phyloP scores from a whole-genome alignment of 2,888 invertebrate species.

The Poecilus cupreus region DNA sequence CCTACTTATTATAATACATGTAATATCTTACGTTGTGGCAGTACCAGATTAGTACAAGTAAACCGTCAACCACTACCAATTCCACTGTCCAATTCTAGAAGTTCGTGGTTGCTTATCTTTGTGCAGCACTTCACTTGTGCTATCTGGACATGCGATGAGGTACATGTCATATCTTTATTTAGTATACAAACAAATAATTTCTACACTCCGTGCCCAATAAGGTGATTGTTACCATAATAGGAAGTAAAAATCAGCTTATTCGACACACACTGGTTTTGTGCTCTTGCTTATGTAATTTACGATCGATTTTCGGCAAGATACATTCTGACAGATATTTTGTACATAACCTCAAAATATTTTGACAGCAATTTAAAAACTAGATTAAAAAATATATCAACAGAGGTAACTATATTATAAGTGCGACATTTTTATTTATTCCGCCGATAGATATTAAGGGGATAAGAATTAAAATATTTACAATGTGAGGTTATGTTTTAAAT shows the following conservation, averaged over 20 bases:
- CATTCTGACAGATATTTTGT: neutral
- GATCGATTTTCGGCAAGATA: neutral
- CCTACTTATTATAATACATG: slow-evolving; percentile 55
- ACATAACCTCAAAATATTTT: neutral
- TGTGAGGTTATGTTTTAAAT: neutral
- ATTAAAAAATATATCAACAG: too few relatives aligned
- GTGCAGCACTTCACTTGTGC: slow-evolving; percentile 23
- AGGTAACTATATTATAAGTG: too few relatives aligned
- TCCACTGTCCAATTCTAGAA: neutral
- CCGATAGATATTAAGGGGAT: too few relatives aligned
- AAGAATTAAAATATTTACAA: too few relatives aligned
- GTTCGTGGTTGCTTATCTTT: neutral
- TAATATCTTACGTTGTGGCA: slow-evolving; percentile 52
- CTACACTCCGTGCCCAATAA: neutral
- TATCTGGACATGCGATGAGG: slow-evolving; percentile 49
- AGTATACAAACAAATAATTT: slow-evolving; percentile 20
- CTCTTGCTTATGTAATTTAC: neutral
- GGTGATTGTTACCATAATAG: neutral
- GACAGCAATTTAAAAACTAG: too few relatives aligned
- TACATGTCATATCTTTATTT: slow-evolving; percentile 42
- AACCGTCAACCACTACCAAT: too few relatives aligned
- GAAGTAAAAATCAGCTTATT: neutral
- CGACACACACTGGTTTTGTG: neutral
- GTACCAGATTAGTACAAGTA: slow-evolving; percentile 37
- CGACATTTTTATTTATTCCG: too few relatives aligned